A percentile compares a stretch with the other conserved stretches of the same genome.
These are phyloP conservation scores for Unio delphinus DNA, from an alignment of 2,888 invertebrate genomes.

Conservation along the genomic window DNA sequence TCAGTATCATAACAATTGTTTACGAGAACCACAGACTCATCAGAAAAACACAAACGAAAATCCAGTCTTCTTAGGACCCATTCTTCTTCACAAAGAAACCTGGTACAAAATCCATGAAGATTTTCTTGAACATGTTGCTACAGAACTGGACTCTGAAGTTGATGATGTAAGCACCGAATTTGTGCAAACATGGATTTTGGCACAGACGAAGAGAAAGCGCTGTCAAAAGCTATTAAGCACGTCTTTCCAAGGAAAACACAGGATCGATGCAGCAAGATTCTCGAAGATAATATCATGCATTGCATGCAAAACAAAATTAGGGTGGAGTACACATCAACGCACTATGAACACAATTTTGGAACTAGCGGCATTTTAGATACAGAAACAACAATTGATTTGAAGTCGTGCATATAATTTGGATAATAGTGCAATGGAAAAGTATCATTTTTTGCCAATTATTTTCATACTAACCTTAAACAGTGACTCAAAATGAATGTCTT, in stretches of 20 bases:
- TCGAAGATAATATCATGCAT: not conserved
- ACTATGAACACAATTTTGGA: too few relatives aligned
- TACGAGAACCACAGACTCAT: constrained; percentile 18
- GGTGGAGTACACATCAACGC: not conserved
- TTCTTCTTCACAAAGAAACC: constrained; percentile 6
- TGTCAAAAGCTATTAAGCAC: not conserved
- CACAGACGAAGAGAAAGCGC: not conserved
- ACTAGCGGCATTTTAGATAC: too few relatives aligned
- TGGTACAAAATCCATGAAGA: constrained; percentile 1
- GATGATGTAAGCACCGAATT: not conserved
- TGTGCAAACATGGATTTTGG: not conserved
- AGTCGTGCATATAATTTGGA: too few relatives aligned
- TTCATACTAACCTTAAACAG: not conserved
- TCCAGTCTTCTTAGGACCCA: constrained; percentile 17
- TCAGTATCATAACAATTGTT: constrained; percentile 14
- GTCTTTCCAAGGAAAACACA: not conserved
- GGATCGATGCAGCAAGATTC: not conserved
- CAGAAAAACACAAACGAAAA: constrained; percentile 8
- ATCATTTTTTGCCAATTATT: not conserved
- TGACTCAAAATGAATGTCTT: not conserved
- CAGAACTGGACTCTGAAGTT: not conserved
- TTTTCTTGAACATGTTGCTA: not conserved
- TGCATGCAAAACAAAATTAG: not conserved
- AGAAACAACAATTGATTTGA: too few relatives aligned
- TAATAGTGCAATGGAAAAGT: not conserved